A percentile compares a stretch with the other conserved stretches of the same genome.
Conservation (phyloP, 2,888 invertebrate genomes). For the Busseola fusca region DNA sequence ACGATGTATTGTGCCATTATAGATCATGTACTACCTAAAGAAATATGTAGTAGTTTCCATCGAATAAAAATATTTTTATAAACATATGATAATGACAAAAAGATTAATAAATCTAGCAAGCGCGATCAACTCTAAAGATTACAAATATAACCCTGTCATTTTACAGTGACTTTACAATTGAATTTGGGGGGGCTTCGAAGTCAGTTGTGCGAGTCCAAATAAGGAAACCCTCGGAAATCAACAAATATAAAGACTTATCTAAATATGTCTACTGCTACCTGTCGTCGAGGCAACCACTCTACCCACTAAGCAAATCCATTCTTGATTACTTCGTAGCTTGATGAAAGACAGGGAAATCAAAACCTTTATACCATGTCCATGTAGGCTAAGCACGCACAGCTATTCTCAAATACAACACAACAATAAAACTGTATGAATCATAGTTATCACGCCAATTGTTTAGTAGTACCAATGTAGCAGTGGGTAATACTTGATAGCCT, state of each 20-base stretch:
- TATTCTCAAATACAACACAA: slow-evolving; percentile 14
- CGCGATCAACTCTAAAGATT: neutral
- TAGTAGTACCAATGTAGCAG: slow-evolving; percentile 29
- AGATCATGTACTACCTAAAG: neutral
- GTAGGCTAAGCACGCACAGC: slow-evolving; percentile 20
- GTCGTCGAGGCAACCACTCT: neutral
- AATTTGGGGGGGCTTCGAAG: no score
- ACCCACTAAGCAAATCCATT: neutral
- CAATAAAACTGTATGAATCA: slow-evolving; percentile 62
- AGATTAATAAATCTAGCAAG: neutral
- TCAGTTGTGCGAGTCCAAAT: no score
- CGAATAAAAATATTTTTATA: neutral
- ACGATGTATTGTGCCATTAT: neutral
- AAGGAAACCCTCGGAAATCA: neutral
- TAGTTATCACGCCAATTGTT: slow-evolving; percentile 39
- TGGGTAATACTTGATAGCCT: slow-evolving; percentile 69
- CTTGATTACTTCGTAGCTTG: neutral
- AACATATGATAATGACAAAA: neutral
- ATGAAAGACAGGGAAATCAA: slow-evolving; percentile 13
- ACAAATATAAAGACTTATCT: neutral
- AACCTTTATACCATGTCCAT: slow-evolving; percentile 2
- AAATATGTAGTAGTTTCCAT: neutral
- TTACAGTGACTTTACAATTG: neutral
- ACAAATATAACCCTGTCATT: neutral
- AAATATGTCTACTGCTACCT: neutral